Conservation (phyloP, 2,113 vertebrate genomes). For the Hyperoodon ampullatus region DNA sequence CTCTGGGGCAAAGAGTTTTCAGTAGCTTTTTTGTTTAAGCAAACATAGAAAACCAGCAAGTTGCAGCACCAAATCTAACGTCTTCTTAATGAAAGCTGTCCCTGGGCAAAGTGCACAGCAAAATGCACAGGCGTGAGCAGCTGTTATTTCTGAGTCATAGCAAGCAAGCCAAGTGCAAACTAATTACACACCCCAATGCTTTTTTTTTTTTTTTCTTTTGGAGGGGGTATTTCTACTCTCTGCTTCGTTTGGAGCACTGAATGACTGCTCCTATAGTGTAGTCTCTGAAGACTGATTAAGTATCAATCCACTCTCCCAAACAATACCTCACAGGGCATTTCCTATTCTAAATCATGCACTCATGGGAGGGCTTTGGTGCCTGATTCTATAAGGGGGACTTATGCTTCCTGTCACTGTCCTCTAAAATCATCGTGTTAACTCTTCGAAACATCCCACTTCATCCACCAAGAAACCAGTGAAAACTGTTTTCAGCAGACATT, state of each 20-base stretch:
- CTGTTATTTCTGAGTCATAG: background rate
- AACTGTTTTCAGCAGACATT: slow-evolving; percentile 36
- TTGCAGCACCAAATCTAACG: background rate
- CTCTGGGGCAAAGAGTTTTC: slow-evolving; percentile 29
- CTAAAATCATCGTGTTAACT: slow-evolving; percentile 24
- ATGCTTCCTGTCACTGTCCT: background rate
- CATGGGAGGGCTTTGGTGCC: background rate
- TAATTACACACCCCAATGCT: slow-evolving; percentile 8
- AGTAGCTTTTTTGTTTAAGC: slow-evolving; percentile 38
- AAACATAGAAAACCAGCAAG: slow-evolving; percentile 46
- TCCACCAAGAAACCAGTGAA: slow-evolving; percentile 28
- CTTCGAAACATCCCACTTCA: slow-evolving; percentile 9
- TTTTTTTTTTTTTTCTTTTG: background rate
- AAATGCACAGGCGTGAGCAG: background rate
- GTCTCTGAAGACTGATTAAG: slow-evolving; percentile 53
- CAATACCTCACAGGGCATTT: slow-evolving; percentile 14
- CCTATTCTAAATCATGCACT: background rate
- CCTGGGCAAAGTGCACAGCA: background rate
- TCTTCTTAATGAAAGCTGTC: background rate
- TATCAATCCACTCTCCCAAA: slow-evolving; percentile 30
- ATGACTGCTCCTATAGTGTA: background rate
- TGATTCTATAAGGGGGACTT: rapidly evolving
- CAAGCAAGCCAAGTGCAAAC: background rate
- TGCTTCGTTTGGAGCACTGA: slow-evolving; percentile 30
- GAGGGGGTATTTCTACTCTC: background rate